Percentiles rank a stretch among this genome's conserved stretches.
phyloP scores from a whole-genome alignment of 2,888 invertebrate species.

The Hydroisotoma schaefferi region DNA sequence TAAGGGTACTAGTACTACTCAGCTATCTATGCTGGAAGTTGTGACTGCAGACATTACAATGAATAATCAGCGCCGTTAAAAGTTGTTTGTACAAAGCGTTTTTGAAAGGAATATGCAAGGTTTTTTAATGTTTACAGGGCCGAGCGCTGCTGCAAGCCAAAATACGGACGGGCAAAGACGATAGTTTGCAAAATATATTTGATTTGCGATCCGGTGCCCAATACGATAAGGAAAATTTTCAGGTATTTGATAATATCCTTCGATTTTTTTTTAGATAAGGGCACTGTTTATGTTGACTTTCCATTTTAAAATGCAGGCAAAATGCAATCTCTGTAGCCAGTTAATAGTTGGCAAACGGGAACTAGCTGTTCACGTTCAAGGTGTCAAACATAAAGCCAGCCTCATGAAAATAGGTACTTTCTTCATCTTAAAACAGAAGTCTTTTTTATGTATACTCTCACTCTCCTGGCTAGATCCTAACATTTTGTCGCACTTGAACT shows the following conservation, averaged over 20 bases:
- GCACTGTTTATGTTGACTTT: constrained; percentile 1
- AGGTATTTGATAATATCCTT: constrained; percentile 26
- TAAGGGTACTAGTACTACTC: neutral
- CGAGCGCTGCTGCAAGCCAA: constrained; percentile 28
- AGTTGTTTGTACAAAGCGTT: neutral
- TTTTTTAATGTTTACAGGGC: constrained; percentile 28
- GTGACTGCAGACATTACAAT: constrained; percentile 32
- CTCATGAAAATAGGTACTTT: constrained; percentile 37
- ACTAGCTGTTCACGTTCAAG: constrained; percentile 38
- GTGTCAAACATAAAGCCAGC: constrained; percentile 30
- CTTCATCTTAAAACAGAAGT: too few relatives aligned
- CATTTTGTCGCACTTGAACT: too few relatives aligned
- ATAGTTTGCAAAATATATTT: constrained; percentile 39
- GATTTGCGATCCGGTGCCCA: constrained; percentile 27
- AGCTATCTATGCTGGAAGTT: constrained; percentile 4
- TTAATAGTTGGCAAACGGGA: constrained; percentile 31
- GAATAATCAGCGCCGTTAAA: neutral
- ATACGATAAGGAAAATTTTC: constrained; percentile 46
- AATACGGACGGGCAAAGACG: constrained; percentile 27
- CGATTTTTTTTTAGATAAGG: neutral
- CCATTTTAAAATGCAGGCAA: constrained; percentile 29
- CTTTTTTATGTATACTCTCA: too few relatives aligned
- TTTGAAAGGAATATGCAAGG: neutral
- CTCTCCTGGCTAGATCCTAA: too few relatives aligned
- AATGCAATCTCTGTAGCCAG: constrained; percentile 40